Evolutionary conservation across 2,113 vertebrate genomes (phyloP), one percentile per base, ranked within the genome.

Genomic region (Narcine bancroftii): DNA sequence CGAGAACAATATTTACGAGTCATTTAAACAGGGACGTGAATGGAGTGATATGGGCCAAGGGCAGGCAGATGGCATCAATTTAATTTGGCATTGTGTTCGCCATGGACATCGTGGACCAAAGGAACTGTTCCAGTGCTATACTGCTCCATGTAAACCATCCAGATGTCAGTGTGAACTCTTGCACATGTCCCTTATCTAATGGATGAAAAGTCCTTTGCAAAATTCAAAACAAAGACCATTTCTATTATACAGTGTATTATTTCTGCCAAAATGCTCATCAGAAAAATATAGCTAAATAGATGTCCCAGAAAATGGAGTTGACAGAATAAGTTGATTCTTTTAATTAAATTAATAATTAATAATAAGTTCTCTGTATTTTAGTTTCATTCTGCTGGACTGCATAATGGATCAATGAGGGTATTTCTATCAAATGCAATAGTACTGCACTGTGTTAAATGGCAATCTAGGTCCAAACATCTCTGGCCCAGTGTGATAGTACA

Each of bases 171-270:
- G 36, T n/a, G 6, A 60, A 5, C 39, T 36, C n/a, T n/a, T n/a
- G n/a, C n/a, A n/a, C n/a, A 65, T 89, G 56, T 42, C 56, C 42
- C 42, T 89, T 60, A 65, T 11, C n/a, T 65, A n/a, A 39, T 65
- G 85, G 60, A 60, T 39, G 36, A 60, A 89, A 42, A 89, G 21
- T 65, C 85, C 85, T 89, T 65, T 63, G 6, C n/a, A 65, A 60
- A 6, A 36, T 89, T 89, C 21, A 21, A 36, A 65, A 39, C 65
- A 89, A 56, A 89, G 56, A 42, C 85, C 65, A 50, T 42, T 89
- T 89, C 39, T 24, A 89, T 65, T 56, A 66, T 89, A n/a, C n/a
- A n/a, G n/a, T n/a, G n/a, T n/a, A 89, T 89, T 89, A 89, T 36
- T 65, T 89, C 50, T n/a, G 60, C 6, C 60, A 65, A 65, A 26